Conservation (phyloP, 2,797 vertebrate species). For the Microchirus variegatus region DNA sequence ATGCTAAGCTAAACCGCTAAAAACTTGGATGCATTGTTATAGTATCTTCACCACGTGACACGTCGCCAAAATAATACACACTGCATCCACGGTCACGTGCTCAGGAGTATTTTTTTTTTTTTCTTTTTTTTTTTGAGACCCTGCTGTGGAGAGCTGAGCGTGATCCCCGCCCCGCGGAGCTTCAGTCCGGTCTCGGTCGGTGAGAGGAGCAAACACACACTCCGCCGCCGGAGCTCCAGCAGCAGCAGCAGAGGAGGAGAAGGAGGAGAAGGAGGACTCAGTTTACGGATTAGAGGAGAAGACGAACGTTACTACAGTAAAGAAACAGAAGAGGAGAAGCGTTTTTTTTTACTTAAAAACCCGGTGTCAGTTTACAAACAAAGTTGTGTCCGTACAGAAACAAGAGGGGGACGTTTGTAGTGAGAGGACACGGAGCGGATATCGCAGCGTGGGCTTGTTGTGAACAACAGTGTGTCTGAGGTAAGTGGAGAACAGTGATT, state of each 20-base stretch:
- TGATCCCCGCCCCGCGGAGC: conserved; percentile 47
- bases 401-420: neutral
- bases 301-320: conserved; percentile 6
- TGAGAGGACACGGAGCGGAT: conserved; percentile 11
- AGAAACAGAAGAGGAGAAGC: neutral
- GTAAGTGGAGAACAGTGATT: conserved; percentile 55
- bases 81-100: neutral
- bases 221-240: conserved; percentile 24
- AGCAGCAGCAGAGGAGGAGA: conserved; percentile 5
- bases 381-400: conserved; percentile 33
- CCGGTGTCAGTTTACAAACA: conserved; percentile 4
- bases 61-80: neutral
- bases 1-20: too few species aligned
- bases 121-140: conserved; percentile 20
- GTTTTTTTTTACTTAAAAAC: neutral
- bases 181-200: conserved; percentile 37
- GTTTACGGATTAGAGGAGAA: conserved; percentile 5
- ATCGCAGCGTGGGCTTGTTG: neutral
- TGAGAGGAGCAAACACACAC: conserved; percentile 47
- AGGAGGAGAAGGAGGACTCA: neutral
- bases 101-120: conserved; percentile 36
- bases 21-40: too few species aligned
- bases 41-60: too few species aligned
- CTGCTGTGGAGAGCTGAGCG: conserved; percentile 40
- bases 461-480: conserved; percentile 33